phyloP scores from a whole-genome alignment of 23 tunicate genomes.

The Phallusia fumigata region DNA sequence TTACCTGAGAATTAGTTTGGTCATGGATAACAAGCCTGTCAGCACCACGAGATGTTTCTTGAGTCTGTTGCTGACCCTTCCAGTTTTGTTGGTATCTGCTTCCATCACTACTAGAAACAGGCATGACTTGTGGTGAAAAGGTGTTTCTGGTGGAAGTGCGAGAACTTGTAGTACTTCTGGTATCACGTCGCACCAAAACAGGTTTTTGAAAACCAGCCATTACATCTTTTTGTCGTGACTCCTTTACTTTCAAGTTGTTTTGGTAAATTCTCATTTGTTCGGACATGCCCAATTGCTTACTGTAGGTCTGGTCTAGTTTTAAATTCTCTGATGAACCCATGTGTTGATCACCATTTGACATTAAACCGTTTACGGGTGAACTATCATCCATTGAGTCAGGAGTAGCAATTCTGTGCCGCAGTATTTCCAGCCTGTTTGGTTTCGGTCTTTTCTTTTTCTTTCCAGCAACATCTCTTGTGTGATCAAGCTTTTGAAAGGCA shows the following conservation, averaged over 20 bases:
- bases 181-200: constrained; percentile 82
- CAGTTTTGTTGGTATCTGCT: not conserved
- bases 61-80: constrained; percentile 2
- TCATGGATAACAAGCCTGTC: not conserved
- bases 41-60: not conserved
- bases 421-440: not conserved
- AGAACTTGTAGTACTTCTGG: constrained; percentile 57
- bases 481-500: not conserved
- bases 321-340: not conserved
- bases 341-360: not conserved
- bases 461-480: not conserved
- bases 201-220: constrained; percentile 67
- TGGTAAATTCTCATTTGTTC: constrained; percentile 18
- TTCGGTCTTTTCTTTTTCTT: not conserved
- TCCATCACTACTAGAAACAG: not conserved
- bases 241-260: constrained; percentile 17
- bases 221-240: constrained; percentile 16
- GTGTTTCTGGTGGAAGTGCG: constrained; percentile 41
- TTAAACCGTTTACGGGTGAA: not conserved
- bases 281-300: constrained; percentile 25
- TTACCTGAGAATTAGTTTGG: not conserved
- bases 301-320: constrained; percentile 10
- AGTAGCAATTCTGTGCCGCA: constrained; percentile 1
- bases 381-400: not conserved
- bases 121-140: constrained; percentile 14